phyloP scores from a whole-genome alignment of 30 jellyfish, hydroid and myxozoan genomes.

The Cassiopea xamachana region DNA sequence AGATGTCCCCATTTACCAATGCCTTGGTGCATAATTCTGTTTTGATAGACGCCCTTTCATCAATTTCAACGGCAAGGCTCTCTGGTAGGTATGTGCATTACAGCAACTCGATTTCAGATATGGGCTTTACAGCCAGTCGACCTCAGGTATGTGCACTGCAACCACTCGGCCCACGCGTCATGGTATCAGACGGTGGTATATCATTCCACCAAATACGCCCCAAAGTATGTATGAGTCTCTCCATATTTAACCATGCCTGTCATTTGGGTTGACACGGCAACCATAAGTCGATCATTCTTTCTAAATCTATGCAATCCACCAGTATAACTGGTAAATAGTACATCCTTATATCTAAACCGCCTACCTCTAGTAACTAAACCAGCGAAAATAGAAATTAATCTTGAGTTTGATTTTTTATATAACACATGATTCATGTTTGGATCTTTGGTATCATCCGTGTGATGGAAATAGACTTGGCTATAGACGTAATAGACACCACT shows the following conservation, averaged over 20 bases:
- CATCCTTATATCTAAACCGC: neutral
- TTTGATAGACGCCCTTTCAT: neutral
- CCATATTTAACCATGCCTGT: conserved; percentile 35
- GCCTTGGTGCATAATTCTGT: neutral
- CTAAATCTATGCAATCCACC: conserved; percentile 46
- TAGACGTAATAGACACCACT: conserved; percentile 56
- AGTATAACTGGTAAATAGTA: conserved; percentile 44
- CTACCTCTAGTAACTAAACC: conserved; percentile 54
- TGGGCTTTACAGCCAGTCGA: too few species aligned
- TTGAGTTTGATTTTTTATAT: conserved; percentile 51
- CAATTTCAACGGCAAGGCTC: neutral
- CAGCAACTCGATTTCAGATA: too few species aligned
- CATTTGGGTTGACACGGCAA: conserved; percentile 59
- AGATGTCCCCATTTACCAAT: neutral
- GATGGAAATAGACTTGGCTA: conserved; percentile 66
- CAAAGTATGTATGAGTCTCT: conserved; percentile 62
- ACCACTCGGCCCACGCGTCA: neutral
- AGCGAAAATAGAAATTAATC: conserved; percentile 34
- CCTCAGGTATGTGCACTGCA: too few species aligned
- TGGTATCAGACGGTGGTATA: neutral
- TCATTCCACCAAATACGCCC: conserved; percentile 63
- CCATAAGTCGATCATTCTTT: conserved; percentile 67
- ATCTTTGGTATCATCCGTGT: conserved; percentile 24
- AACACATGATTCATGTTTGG: conserved; percentile 56
- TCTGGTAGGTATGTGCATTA: neutral